Percentiles rank a stretch among this genome's conserved stretches.
Conservation (phyloP, 1,140 invertebrate genomes). For the Drosophila persimilis region DNA sequence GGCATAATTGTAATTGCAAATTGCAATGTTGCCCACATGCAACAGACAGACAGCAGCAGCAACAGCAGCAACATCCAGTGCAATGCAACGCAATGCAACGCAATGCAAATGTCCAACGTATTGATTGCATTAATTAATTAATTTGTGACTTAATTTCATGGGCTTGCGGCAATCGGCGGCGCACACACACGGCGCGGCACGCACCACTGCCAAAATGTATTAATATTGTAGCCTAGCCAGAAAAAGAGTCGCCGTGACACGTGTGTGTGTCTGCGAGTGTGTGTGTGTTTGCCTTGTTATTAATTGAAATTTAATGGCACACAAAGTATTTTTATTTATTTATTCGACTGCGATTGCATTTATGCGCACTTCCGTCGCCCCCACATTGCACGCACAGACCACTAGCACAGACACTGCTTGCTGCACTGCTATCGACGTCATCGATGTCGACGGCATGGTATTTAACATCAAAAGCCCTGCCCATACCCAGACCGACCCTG, state of each 20-base stretch:
- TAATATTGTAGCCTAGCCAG: conserved; percentile 58
- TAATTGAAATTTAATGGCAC: conserved; percentile 82
- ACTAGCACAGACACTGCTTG: too few relatives aligned
- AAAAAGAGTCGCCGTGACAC: conserved; percentile 6
- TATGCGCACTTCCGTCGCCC: conserved; percentile 76
- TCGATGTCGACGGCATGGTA: conserved; percentile 44
- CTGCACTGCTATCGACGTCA: conserved; percentile 9
- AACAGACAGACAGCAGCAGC: conserved; percentile 28
- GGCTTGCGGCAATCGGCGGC: conserved; percentile 75
- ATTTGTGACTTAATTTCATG: conserved; percentile 82
- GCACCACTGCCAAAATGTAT: conserved; percentile 75
- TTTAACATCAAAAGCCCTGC: conserved; percentile 71
- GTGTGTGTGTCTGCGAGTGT: conserved; percentile 63
- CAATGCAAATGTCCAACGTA: conserved; percentile 78
- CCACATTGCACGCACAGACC: neutral
- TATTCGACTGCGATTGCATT: conserved; percentile 78
- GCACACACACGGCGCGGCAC: conserved; percentile 29
- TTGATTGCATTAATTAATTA: conserved; percentile 83
- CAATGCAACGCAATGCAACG: conserved; percentile 58
- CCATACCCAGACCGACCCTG: conserved; percentile 7
- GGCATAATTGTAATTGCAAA: conserved; percentile 77
- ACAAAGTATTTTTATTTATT: conserved; percentile 80
- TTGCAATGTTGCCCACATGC: conserved; percentile 58
- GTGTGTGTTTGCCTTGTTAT: conserved; percentile 77
- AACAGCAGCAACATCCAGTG: neutral